Conservation (phyloP, 2,797 vertebrate genomes). For the Sebastes matsubarae region DNA sequence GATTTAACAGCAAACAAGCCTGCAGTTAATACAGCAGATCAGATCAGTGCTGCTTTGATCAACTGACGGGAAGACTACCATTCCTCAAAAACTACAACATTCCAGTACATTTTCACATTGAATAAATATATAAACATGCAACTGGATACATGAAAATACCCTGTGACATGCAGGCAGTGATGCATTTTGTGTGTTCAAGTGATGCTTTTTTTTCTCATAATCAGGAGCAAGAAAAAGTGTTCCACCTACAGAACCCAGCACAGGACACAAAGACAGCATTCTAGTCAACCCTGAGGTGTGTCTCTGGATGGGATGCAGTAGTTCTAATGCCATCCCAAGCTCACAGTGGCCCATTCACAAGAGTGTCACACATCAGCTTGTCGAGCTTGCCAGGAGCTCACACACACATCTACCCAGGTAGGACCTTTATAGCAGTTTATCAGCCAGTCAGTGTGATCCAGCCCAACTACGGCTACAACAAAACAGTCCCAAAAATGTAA, state of each 20-base stretch:
- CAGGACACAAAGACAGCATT: not conserved
- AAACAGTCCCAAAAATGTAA: not conserved
- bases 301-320: not conserved
- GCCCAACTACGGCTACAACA: not conserved
- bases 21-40: not conserved
- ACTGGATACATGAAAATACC: not conserved
- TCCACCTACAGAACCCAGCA: not conserved
- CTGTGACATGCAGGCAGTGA: not conserved
- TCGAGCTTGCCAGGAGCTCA: not conserved
- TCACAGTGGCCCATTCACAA: not conserved
- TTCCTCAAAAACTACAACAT: not conserved
- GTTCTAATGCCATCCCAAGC: not conserved
- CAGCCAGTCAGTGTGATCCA: not conserved
- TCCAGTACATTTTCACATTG: not conserved
- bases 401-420: not conserved
- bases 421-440: not conserved
- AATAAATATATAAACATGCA: not conserved
- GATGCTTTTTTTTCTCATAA: not conserved
- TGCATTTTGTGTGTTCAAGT: not conserved
- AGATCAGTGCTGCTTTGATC: not conserved
- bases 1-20: conserved; percentile 47
- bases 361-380: not conserved
- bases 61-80: not conserved
- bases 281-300: not conserved
- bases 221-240: not conserved